Evolutionary conservation across 2,888 invertebrate genomes (phyloP).

Genomic region (Sesamia inferens): DNA sequence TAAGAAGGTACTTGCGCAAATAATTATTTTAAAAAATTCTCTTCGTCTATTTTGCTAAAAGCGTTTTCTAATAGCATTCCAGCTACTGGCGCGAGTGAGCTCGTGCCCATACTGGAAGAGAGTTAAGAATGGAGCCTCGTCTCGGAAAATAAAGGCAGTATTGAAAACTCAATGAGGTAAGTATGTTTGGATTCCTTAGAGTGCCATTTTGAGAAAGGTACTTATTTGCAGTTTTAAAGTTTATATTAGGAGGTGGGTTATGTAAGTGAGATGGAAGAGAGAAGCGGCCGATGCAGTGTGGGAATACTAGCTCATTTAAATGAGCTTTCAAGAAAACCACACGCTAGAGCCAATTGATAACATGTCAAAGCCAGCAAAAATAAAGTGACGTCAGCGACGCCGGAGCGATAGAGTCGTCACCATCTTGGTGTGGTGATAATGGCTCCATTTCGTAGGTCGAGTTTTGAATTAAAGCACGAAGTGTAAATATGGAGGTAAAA

Average conservation of each 20-base stretch:
- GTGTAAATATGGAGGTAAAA: too few relatives aligned
- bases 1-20: slow-evolving; percentile 52
- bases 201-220: slow-evolving; percentile 55
- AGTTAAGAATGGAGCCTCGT: slow-evolving; percentile 60
- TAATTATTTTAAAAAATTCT: slow-evolving; percentile 70
- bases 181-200: slow-evolving; percentile 54
- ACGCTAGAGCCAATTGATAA: too few relatives aligned
- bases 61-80: slow-evolving; percentile 69
- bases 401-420: too few relatives aligned
- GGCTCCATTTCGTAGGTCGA: too few relatives aligned
- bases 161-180: slow-evolving; percentile 62
- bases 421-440: too few relatives aligned
- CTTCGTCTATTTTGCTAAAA: slow-evolving; percentile 70
- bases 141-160: slow-evolving; percentile 65
- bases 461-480: too few relatives aligned
- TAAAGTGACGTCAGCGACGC: too few relatives aligned
- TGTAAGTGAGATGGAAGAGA: background rate
- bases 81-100: slow-evolving; percentile 61
- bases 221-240: slow-evolving; percentile 51
- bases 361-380: too few relatives aligned
- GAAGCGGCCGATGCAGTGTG: background rate
- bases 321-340: background rate
- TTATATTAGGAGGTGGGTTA: slow-evolving; percentile 27
- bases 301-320: background rate
- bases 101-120: slow-evolving; percentile 41